phyloP scores from a whole-genome alignment of 2,888 invertebrate species.

The Agrypnus murinus region DNA sequence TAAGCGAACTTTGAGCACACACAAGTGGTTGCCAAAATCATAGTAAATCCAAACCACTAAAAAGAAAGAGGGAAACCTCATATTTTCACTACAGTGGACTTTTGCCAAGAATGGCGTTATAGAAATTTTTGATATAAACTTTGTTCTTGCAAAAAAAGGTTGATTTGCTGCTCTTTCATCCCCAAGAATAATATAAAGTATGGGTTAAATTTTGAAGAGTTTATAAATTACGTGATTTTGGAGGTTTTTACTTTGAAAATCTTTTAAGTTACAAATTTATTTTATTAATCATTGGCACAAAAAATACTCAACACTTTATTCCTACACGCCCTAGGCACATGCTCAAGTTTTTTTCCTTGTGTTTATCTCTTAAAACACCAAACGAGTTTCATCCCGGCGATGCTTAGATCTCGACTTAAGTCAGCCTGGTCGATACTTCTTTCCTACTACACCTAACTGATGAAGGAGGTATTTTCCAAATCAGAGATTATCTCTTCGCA shows the following conservation, averaged over 20 bases:
- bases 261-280: too few relatives aligned
- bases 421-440: constrained; percentile 39
- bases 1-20: constrained; percentile 36
- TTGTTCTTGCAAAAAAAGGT: neutral
- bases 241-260: too few relatives aligned
- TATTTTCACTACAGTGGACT: constrained; percentile 11
- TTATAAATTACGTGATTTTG: too few relatives aligned
- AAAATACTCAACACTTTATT: constrained; percentile 55
- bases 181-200: too few relatives aligned
- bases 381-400: constrained; percentile 58
- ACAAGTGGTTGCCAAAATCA: constrained; percentile 33
- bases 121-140: neutral
- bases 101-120: constrained; percentile 7
- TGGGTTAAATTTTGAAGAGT: too few relatives aligned
- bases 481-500: constrained; percentile 46
- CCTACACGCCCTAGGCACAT: constrained; percentile 56
- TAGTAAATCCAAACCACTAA: constrained; percentile 23
- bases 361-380: constrained; percentile 54
- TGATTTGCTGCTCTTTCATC: neutral
- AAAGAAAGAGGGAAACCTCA: constrained; percentile 15
- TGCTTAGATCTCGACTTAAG: constrained; percentile 42
- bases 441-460: constrained; percentile 38
- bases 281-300: constrained; percentile 26
- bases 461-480: constrained; percentile 52
- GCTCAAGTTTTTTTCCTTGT: constrained; percentile 58